Evolutionary conservation across 2,113 vertebrate species (phyloP).

Genomic region (Engystomops pustulosus): DNA sequence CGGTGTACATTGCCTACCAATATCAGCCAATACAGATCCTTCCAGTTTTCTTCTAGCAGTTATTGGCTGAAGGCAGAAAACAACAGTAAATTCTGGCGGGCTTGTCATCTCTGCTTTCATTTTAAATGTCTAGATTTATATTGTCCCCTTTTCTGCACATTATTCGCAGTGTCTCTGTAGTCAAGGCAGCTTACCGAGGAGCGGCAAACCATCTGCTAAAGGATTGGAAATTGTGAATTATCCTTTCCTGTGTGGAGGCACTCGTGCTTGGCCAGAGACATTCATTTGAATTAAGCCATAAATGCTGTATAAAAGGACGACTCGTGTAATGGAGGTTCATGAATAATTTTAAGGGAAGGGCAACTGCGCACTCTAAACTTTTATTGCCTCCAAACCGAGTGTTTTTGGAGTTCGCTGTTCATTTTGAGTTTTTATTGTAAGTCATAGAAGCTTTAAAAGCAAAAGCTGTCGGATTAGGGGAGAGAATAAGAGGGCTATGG

Average conservation of each 20-base stretch:
- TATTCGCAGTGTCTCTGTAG: constrained; percentile 56
- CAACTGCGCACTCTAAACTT: constrained; percentile 78
- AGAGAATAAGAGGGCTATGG: constrained; percentile 74
- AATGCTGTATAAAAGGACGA: constrained; percentile 78
- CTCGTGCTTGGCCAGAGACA: constrained; percentile 93
- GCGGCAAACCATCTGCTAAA: constrained; percentile 94
- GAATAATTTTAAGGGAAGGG: constrained; percentile 83
- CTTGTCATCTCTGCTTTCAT: not conserved
- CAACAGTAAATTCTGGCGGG: not conserved
- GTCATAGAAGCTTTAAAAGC: constrained; percentile 76
- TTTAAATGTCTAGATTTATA: constrained; percentile 44
- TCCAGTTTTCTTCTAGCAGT: not conserved
- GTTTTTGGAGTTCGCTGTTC: constrained; percentile 78
- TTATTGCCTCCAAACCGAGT: constrained; percentile 76
- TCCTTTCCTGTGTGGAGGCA: constrained; percentile 87
- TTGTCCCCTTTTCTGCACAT: constrained; percentile 49
- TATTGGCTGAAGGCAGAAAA: constrained; percentile 55
- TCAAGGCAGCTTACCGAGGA: constrained; percentile 85
- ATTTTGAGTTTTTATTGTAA: constrained; percentile 74
- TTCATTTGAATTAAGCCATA: constrained; percentile 84
- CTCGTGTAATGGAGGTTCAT: constrained; percentile 78
- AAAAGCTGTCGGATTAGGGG: constrained; percentile 56
- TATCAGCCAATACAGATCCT: not conserved
- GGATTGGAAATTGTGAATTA: constrained; percentile 92
- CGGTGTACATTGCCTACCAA: not conserved